Conservation (phyloP, 2,797 vertebrate genomes). For the Schizopygopsis malacanthus region DNA sequence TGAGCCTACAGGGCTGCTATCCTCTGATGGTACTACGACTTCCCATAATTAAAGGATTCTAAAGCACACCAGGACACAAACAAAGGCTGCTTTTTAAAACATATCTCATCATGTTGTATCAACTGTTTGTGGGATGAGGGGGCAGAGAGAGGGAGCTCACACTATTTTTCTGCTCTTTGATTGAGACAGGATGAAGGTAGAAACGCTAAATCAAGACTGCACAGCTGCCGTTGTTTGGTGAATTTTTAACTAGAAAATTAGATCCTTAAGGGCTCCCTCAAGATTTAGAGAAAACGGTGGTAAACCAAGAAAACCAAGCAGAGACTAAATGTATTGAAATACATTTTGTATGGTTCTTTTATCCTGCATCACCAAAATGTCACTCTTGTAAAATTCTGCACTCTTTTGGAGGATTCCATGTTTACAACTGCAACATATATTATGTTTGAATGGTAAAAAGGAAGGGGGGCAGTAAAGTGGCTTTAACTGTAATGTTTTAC, state of each 20-base stretch:
- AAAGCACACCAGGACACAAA: constrained; percentile 69
- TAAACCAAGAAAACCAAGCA: constrained; percentile 41
- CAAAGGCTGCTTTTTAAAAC: constrained; percentile 68
- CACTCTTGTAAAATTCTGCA: background rate
- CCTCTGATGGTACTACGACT: constrained; percentile 77
- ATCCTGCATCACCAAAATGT: background rate
- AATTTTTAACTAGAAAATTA: constrained; percentile 71
- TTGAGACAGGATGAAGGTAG: constrained; percentile 59
- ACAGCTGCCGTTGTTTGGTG: constrained; percentile 72
- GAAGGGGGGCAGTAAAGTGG: background rate
- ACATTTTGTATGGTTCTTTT: background rate
- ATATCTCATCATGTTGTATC: constrained; percentile 72
- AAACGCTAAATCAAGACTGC: constrained; percentile 60
- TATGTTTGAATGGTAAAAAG: background rate
- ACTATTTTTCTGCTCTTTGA: constrained; percentile 67
- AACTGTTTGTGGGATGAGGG: constrained; percentile 75
- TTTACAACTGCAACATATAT: background rate
- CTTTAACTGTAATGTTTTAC: background rate
- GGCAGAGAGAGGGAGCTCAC: constrained; percentile 47
- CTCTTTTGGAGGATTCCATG: background rate
- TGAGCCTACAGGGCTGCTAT: constrained; percentile 76
- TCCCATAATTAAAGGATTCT: constrained; percentile 75
- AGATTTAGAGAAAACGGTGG: constrained; percentile 59
- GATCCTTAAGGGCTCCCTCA: constrained; percentile 67
- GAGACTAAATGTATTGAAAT: background rate